Evolutionary conservation across 2,113 vertebrate genomes (phyloP), one percentile per base, ranked within the genome.

Genomic region (Synchiropus splendidus): DNA sequence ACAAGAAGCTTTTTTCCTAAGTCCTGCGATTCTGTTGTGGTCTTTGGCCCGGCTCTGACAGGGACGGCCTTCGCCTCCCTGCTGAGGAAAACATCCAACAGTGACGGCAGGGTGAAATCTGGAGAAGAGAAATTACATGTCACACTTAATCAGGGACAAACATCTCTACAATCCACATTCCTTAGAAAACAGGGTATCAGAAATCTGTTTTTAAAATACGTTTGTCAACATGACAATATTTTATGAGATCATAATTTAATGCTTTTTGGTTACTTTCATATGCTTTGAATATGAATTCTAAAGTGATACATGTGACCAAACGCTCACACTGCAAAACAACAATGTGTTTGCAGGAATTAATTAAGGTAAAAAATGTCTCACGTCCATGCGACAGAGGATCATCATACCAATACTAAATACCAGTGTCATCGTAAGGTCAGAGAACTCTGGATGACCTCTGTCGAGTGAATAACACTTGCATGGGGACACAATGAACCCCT

Each of bases 71-170:
- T 83, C 64, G 71, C 66, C 58, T 92, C 92, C 81, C 85, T 89
- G 82, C 85, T 86, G 45, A 87, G 74, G 63, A 87, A 84, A 15
- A 84, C 58, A 36, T 87, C 83, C 57, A 80, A 64, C 45, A 86
- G 74, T 44, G 87, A 86, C 2, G 89, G 86, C 53, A 96, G 82
- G 43, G 74, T 77, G 82, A 93, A 97, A 85, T 87, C 95, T 98
- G 76, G 37, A 35, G 51, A 69, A 62, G 15, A 58, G 46, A 42
- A 2, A 27, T 13, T 9, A 17, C 11, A 8, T 5, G 6, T 43
- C 36, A 42, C 27, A 12, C 31, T 34, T 10, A 36, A 11, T 51
- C 18, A 40, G n/a, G 10, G 21, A 45, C 1, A 18, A 9, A 34
- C 10, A 32, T 15, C 2, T 2, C 14, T 1, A 15, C 10, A 44